Conservation (phyloP, 1,140 invertebrate species). For the Fopius arisanus region DNA sequence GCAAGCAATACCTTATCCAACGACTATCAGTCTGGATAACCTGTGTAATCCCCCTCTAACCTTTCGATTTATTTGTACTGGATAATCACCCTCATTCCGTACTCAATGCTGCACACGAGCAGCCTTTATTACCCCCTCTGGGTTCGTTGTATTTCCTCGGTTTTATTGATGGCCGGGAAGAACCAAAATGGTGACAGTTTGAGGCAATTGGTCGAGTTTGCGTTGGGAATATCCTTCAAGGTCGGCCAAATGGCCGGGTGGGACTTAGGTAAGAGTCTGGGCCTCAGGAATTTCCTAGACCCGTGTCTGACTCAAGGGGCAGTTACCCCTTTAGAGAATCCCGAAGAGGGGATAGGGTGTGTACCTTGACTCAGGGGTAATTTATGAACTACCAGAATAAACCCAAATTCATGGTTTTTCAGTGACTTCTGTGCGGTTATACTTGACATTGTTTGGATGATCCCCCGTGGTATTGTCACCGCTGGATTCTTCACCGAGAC, state of each 20-base stretch:
- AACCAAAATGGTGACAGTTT: neutral
- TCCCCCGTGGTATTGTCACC: neutral
- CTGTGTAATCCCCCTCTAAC: too few species aligned
- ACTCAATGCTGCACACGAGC: too few species aligned
- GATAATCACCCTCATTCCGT: too few species aligned
- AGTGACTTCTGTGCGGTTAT: neutral
- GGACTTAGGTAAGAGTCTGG: too few species aligned
- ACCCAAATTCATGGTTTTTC: neutral
- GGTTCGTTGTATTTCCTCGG: neutral
- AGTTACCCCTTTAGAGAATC: too few species aligned
- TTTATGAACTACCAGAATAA: neutral
- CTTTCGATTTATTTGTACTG: too few species aligned
- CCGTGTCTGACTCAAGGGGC: neutral
- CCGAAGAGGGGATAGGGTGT: too few species aligned
- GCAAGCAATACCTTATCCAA: too few species aligned
- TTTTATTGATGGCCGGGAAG: neutral
- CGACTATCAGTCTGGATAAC: too few species aligned
- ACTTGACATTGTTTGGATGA: neutral
- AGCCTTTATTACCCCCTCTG: neutral
- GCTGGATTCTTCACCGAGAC: too few species aligned
- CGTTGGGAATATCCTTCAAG: neutral
- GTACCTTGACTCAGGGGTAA: neutral
- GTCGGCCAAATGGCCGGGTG: neutral
- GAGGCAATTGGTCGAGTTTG: neutral
- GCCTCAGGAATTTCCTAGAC: neutral